A percentile compares a stretch with the other conserved stretches of the same genome.
phyloP scores from a whole-genome alignment of 2,888 invertebrate species.

The Masnerella sp. region DNA sequence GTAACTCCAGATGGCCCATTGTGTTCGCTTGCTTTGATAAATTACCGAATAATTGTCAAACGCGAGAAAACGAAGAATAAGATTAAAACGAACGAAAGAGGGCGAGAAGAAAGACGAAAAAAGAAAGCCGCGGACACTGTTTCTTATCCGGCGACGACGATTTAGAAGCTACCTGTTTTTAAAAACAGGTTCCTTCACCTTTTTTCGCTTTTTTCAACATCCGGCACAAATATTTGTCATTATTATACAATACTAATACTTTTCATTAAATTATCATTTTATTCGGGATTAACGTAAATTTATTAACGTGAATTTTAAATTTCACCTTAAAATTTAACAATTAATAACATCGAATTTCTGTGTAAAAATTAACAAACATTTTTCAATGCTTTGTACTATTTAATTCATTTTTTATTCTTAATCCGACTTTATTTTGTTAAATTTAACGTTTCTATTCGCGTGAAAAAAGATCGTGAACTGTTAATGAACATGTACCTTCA shows the following conservation, averaged over 20 bases:
- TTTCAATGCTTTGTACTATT: too few relatives aligned
- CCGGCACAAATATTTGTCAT: conserved; percentile 18
- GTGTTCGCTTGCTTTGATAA: conserved; percentile 76
- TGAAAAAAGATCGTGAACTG: conserved; percentile 5
- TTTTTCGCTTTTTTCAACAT: background rate
- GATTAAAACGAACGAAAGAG: conserved; percentile 51
- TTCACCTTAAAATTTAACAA: too few relatives aligned
- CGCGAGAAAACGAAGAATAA: conserved; percentile 69
- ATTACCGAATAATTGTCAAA: conserved; percentile 78
- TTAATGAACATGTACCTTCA: conserved; percentile 34
- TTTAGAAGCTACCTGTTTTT: conserved; percentile 40
- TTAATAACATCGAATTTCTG: too few relatives aligned
- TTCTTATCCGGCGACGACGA: conserved; percentile 19
- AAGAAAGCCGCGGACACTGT: conserved; percentile 23
- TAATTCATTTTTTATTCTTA: background rate
- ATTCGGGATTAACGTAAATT: background rate
- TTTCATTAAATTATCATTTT: background rate
- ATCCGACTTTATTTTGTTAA: background rate
- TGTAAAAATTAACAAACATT: too few relatives aligned
- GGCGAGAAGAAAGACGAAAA: conserved; percentile 33
- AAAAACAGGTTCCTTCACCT: conserved; percentile 22
- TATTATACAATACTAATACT: conserved; percentile 1
- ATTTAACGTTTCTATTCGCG: too few relatives aligned
- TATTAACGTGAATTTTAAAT: too few relatives aligned
- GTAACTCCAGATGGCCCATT: conserved; percentile 71